A percentile compares a stretch with the other conserved stretches of the same genome.
phyloP scores from a whole-genome alignment of 2,797 vertebrate genomes.

The Hydrocynus forskahlii region DNA sequence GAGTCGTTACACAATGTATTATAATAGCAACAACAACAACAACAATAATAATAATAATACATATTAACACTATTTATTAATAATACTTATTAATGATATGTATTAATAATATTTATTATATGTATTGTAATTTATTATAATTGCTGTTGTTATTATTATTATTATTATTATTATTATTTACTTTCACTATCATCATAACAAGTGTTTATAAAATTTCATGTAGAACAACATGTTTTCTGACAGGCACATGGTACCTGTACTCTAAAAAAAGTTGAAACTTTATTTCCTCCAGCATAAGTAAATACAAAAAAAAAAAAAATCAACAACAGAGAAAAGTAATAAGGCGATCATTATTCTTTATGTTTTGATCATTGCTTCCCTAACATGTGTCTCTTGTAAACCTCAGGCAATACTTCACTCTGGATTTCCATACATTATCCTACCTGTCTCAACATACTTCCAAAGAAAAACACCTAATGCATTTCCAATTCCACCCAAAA shows the following conservation, averaged over 20 bases:
- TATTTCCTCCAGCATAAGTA: not conserved
- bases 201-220: not conserved
- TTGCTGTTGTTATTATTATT: too few relatives aligned
- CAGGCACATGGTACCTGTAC: too few relatives aligned
- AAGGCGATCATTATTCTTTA: slow-evolving; percentile 3
- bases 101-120: too few relatives aligned
- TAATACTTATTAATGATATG: too few relatives aligned
- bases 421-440: slow-evolving; percentile 40
- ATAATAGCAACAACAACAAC: too few relatives aligned
- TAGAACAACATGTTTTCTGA: not conserved
- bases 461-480: slow-evolving; percentile 42
- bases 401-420: slow-evolving; percentile 25
- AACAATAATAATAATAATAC: too few relatives aligned
- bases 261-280: not conserved
- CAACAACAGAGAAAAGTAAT: not conserved
- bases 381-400: slow-evolving; percentile 23
- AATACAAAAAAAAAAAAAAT: not conserved
- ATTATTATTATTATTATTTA: too few relatives aligned
- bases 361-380: slow-evolving; percentile 18
- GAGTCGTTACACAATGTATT: too few relatives aligned
- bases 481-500: slow-evolving; percentile 47
- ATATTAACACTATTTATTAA: too few relatives aligned
- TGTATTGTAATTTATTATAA: too few relatives aligned
- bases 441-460: slow-evolving; percentile 39
- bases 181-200: too few relatives aligned